Percentiles rank a stretch among this genome's conserved stretches.
Evolutionary conservation across 1,140 invertebrate species (phyloP).

Genomic region (Psilanteris sp.): DNA sequence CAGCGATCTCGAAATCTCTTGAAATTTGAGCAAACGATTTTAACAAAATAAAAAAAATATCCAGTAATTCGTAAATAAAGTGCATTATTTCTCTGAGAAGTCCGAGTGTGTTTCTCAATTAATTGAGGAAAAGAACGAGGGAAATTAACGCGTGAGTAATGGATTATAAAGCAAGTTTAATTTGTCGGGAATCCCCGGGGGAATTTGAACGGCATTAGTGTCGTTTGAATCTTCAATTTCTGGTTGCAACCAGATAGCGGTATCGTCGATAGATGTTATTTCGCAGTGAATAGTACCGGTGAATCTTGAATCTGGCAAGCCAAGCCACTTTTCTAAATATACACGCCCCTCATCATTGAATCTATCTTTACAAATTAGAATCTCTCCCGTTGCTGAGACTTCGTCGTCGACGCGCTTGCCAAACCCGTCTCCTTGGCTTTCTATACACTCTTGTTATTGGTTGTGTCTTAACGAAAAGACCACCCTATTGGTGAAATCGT

Average conservation of each 20-base stretch:
- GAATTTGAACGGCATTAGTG: slow-evolving; percentile 35
- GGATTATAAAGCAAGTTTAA: slow-evolving; percentile 27
- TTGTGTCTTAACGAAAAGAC: slow-evolving; percentile 7
- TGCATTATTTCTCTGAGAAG: too few relatives aligned
- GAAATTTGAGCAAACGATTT: too few relatives aligned
- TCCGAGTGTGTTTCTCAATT: too few relatives aligned
- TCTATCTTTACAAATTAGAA: slow-evolving; percentile 81
- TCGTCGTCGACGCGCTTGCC: slow-evolving; percentile 46
- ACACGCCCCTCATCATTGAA: slow-evolving; percentile 77
- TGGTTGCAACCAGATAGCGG: slow-evolving; percentile 54
- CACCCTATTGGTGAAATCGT: slow-evolving; percentile 14
- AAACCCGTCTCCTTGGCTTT: slow-evolving; percentile 51
- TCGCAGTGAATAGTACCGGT: slow-evolving; percentile 61
- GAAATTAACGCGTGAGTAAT: slow-evolving; percentile 33
- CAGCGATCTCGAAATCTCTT: too few relatives aligned
- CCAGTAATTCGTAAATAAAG: too few relatives aligned
- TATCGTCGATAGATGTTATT: slow-evolving; percentile 63
- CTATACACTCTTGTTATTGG: slow-evolving; percentile 48
- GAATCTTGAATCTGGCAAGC: slow-evolving; percentile 78
- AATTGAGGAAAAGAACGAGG: background rate
- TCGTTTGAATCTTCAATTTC: slow-evolving; percentile 51
- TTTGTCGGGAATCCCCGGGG: slow-evolving; percentile 49
- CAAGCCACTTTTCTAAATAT: slow-evolving; percentile 79
- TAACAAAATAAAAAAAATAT: too few relatives aligned
- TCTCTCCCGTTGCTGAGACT: slow-evolving; percentile 73